Evolutionary conservation across 2,888 invertebrate genomes (phyloP).

Genomic region (Dryocosmus kuriphilus): DNA sequence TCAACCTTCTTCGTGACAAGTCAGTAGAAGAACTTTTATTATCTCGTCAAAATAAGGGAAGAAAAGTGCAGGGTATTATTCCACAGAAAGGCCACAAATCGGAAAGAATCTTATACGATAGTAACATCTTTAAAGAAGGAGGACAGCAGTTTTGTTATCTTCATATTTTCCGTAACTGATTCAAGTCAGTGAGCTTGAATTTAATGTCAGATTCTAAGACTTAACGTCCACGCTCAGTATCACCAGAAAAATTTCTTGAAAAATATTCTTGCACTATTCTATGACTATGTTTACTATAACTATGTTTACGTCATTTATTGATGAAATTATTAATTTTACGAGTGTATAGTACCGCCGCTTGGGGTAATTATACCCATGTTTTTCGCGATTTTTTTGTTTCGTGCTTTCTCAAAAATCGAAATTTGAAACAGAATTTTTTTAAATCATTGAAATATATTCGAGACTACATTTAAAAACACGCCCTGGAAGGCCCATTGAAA

Average conservation of each 20-base stretch:
- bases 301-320: too few relatives aligned
- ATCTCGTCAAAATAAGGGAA: neutral
- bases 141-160: neutral
- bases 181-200: neutral
- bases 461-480: too few relatives aligned
- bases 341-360: too few relatives aligned
- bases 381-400: too few relatives aligned
- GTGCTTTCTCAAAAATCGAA: too few relatives aligned
- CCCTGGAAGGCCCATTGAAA: too few relatives aligned
- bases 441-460: too few relatives aligned
- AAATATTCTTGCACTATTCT: neutral
- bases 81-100: neutral
- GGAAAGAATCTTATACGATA: neutral
- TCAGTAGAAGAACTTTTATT: neutral
- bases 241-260: neutral
- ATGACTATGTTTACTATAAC: too few relatives aligned
- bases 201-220: neutral
- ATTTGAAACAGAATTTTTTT: too few relatives aligned
- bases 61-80: neutral
- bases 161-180: neutral
- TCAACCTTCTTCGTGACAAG: slow-evolving; percentile 4
- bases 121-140: neutral
- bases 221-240: neutral
- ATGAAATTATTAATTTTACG: too few relatives aligned
- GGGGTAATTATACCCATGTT: too few relatives aligned